Evolutionary conservation across 2,888 invertebrate species (phyloP).

Genomic region (Acheta domesticus): DNA sequence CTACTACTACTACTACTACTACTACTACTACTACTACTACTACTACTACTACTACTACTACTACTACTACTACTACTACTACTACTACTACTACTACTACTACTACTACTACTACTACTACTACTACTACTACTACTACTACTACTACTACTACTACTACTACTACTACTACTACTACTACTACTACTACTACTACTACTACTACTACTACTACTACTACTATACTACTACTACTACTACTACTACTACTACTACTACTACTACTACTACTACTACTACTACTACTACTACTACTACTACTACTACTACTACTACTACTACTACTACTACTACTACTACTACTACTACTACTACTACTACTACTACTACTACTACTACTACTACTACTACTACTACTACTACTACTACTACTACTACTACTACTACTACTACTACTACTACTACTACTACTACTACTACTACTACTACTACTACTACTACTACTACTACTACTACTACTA

Average conservation of each 20-base stretch:
- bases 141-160: conserved; percentile 9
- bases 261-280: conserved; percentile 9
- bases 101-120: neutral
- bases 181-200: neutral
- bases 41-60: conserved; percentile 9
- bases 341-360: conserved; percentile 18
- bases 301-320: conserved; percentile 18
- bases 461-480: conserved; percentile 10
- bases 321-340: conserved; percentile 9
- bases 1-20: neutral
- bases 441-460: neutral
- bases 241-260: conserved; percentile 1
- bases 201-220: no score
- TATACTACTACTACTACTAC: no score
- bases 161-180: conserved; percentile 1
- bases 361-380: conserved; percentile 9
- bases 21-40: conserved; percentile 1
- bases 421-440: neutral
- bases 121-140: conserved; percentile 10
- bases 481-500: conserved; percentile 10
- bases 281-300: conserved; percentile 9
- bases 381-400: conserved; percentile 18
- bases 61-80: conserved; percentile 2
- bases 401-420: conserved; percentile 10
- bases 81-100: neutral